Evolutionary conservation across 1,140 invertebrate genomes (phyloP), one percentile per base, ranked within the genome.

Genomic region (Stenopsyche tienmushanensis): DNA sequence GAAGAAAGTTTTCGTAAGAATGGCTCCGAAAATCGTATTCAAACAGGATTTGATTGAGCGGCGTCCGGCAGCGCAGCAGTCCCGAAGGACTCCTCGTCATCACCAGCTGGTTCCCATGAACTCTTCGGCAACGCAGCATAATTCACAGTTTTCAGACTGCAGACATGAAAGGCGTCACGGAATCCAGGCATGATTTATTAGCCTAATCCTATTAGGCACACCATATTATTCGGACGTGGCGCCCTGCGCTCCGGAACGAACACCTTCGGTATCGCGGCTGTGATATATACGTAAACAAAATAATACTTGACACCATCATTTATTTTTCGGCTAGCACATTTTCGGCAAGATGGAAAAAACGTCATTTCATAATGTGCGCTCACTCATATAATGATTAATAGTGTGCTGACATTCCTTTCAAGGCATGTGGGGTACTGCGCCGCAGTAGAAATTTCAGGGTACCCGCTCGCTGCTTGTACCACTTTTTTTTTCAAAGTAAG

Each of bases 281-380:
- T 52, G 60, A 62, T 62, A 41, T 62, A 62, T 62, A 29, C 60
- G 60, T 62, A 62, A 62, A 53, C 60, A 62, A 62, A 62, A 62
- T 62, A 62, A 62, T 21, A 53, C 60, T 50, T 17, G 47, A 62
- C 60, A 50, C 60, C 47, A 29, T 62, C 49, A 62, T 62, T 62
- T 62, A 62, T 62, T 62, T 62, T 52, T 50, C 60, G 29, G 60
- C 45, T 29, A 21, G 47, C 60, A 39, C 45, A 62, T 62, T 62
- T 62, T 62, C 60, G 34, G 60, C 45, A 52, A 62, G 60, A 62
- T 50, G 49, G 60, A 62, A 62, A 62, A 62, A 62, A 62, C 20
- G 60, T 52, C 49, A 62, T 50, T 62, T 50, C 60, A 53, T 62
- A 62, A 62, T 62, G 60, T 44, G 60, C 49, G 45, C 60, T 52